These are phyloP conservation scores for Temnothorax longispinosus DNA, from an alignment of 1,140 invertebrate species.

Conservation along the genomic window DNA sequence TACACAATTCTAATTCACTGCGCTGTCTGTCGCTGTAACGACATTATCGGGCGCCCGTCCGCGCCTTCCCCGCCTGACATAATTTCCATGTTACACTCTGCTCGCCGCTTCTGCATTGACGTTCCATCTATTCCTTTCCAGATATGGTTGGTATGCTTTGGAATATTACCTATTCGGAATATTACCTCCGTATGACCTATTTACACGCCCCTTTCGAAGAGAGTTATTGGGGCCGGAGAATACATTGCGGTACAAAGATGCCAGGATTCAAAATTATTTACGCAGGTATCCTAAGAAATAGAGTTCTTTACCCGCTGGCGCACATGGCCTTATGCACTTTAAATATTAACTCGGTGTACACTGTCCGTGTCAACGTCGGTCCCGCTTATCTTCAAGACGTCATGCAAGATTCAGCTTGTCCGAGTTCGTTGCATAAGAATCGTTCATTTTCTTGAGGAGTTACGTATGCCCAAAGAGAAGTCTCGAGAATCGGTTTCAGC, in stretches of 20 bases:
- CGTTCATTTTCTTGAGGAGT: constrained; percentile 55
- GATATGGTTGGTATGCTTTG: constrained; percentile 30
- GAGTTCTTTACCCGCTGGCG: neutral
- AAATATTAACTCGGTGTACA: constrained; percentile 16
- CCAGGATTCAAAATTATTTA: neutral
- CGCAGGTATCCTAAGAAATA: neutral
- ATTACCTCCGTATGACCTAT: constrained; percentile 10
- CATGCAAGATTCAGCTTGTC: constrained; percentile 55
- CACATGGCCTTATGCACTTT: neutral
- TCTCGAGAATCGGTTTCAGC: constrained; percentile 56
- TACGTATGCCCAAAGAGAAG: constrained; percentile 16
- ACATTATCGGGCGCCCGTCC: constrained; percentile 55
- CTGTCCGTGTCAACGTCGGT: neutral
- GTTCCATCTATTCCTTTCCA: constrained; percentile 30
- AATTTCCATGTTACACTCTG: constrained; percentile 45
- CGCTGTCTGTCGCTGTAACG: constrained; percentile 48
- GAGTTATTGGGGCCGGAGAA: neutral
- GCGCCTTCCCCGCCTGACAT: neutral
- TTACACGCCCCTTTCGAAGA: neutral
- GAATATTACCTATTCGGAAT: constrained; percentile 48
- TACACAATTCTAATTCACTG: constrained; percentile 58
- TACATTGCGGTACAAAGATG: neutral
- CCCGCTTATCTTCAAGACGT: constrained; percentile 39
- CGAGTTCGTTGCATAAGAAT: constrained; percentile 47
- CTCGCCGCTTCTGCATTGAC: neutral